phyloP scores from a whole-genome alignment of 2,797 vertebrate genomes.

The Cygnus olor region DNA sequence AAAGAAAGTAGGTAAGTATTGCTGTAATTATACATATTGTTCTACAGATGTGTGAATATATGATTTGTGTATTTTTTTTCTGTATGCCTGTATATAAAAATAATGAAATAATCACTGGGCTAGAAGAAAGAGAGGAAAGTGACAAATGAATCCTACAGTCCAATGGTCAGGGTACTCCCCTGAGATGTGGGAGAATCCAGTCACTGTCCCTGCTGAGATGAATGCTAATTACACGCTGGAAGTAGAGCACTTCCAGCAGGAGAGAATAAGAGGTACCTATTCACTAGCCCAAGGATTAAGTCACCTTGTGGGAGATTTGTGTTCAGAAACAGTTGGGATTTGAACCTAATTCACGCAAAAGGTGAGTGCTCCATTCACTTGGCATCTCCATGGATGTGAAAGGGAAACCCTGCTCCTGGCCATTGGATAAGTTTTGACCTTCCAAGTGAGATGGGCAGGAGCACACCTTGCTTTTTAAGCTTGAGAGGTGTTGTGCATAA shows the following conservation, averaged over 20 bases:
- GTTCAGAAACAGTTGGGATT: not conserved
- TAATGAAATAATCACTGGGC: not conserved
- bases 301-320: slow-evolving; percentile 13
- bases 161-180: slow-evolving; percentile 19
- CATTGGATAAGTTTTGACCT: not conserved
- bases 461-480: not conserved
- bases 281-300: not conserved
- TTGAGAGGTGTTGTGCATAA: not conserved
- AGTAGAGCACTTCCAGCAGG: not conserved
- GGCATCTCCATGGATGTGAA: not conserved
- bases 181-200: slow-evolving; percentile 33
- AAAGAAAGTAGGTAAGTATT: not conserved
- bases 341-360: not conserved
- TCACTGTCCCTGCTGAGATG: not conserved
- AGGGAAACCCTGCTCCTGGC: not conserved
- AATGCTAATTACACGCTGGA: slow-evolving; percentile 17
- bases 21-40: not conserved
- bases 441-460: not conserved
- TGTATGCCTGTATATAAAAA: not conserved
- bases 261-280: slow-evolving; percentile 10
- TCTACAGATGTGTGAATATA: not conserved
- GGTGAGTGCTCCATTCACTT: fast-evolving
- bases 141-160: slow-evolving; percentile 41
- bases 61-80: not conserved
- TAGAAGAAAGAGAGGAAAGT: slow-evolving; percentile 22